A percentile compares a stretch with the other conserved stretches of the same genome.
Conservation (phyloP, 2,888 invertebrate species). For the Pollenia angustigena region DNA sequence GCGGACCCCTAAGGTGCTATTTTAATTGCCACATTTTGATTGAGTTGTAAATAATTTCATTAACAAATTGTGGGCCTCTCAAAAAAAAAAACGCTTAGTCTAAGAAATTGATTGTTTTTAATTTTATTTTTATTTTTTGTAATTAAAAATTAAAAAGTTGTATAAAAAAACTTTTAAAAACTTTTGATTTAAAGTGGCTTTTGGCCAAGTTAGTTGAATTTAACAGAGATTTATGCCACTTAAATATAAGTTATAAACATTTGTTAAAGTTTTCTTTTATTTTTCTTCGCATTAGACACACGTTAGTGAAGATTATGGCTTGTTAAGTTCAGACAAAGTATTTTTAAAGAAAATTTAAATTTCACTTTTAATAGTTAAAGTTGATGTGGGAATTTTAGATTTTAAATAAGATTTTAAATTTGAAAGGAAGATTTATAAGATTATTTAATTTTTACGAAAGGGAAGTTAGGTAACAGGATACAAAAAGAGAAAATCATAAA, state of each 20-base stretch:
- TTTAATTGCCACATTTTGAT: conserved; percentile 82
- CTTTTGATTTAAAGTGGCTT: conserved; percentile 28
- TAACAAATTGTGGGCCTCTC: conserved; percentile 78
- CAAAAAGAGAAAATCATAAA: no score
- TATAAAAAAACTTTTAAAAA: neutral
- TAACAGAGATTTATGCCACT: conserved; percentile 34
- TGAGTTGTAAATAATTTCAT: conserved; percentile 80
- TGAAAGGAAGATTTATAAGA: no score
- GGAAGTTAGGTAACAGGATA: no score
- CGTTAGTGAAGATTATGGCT: neutral
- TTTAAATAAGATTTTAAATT: no score
- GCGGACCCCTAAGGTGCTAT: conserved; percentile 78
- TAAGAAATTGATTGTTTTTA: conserved; percentile 49
- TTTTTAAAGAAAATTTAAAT: neutral
- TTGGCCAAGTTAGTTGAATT: conserved; percentile 21
- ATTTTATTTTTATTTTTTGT: conserved; percentile 30
- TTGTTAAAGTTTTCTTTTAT: neutral
- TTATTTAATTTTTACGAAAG: no score
- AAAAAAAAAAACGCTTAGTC: neutral
- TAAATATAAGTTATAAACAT: conserved; percentile 5
- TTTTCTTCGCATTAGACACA: neutral
- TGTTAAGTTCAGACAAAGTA: no score
- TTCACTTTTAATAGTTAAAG: conserved; percentile 18
- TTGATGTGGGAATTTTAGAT: no score
- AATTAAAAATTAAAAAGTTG: conserved; percentile 15